Conservation (phyloP, 2,888 invertebrate genomes). For the Coelopa pilipes region DNA sequence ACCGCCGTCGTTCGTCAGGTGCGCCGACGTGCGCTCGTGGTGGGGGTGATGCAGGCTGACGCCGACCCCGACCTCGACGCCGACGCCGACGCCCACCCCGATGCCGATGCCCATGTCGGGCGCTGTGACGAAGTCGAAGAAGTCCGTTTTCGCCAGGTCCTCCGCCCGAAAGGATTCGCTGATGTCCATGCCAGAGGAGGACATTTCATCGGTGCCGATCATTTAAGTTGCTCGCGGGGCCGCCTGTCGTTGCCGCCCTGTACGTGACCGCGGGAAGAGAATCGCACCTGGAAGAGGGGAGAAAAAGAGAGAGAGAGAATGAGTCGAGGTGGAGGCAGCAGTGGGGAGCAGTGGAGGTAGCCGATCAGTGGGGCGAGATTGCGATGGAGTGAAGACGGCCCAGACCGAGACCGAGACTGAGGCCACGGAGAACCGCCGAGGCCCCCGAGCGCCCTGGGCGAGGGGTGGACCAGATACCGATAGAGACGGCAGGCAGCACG, state of each 20-base stretch:
- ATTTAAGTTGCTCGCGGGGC: constrained; percentile 48
- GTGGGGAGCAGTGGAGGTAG: background rate
- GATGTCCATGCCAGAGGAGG: constrained; percentile 78
- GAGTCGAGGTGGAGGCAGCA: background rate
- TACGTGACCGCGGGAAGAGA: constrained; percentile 12
- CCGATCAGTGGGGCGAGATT: background rate
- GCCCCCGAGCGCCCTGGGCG: too few species aligned
- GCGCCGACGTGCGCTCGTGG: constrained; percentile 50
- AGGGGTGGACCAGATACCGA: too few species aligned
- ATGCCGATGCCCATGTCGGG: constrained; percentile 73
- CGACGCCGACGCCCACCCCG: constrained; percentile 65
- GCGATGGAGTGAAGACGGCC: too few species aligned
- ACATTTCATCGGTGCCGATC: constrained; percentile 67
- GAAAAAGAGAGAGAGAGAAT: background rate
- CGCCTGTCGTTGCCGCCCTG: background rate
- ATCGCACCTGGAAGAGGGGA: too few species aligned
- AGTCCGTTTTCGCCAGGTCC: constrained; percentile 87
- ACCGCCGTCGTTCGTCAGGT: constrained; percentile 54
- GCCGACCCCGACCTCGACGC: constrained; percentile 62
- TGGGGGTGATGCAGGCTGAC: constrained; percentile 55
- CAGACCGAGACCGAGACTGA: too few species aligned
- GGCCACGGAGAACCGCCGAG: too few species aligned
- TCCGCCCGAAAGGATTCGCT: constrained; percentile 82
- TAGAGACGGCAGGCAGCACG: too few species aligned
- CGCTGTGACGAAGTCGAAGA: constrained; percentile 88